Evolutionary conservation across 2,888 invertebrate genomes (phyloP), one percentile per base, ranked within the genome.

Genomic region (Notodonta dromedarius): DNA sequence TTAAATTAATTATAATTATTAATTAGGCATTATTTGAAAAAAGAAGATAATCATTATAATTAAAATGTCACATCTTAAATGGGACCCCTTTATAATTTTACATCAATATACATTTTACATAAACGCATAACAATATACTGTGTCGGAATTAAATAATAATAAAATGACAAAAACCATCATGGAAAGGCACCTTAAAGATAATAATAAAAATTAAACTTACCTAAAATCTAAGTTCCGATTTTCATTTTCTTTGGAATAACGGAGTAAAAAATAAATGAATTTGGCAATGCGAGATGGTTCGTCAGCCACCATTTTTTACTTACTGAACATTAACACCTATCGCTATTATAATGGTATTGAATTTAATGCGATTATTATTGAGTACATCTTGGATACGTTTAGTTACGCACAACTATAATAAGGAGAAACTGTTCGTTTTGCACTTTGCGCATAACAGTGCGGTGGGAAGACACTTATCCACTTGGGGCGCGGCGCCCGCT

Each of bases 171-270:
- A 61, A 61, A 57, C 14, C 68, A 62, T 64, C 63, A 55, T 42
- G 60, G 65, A 24, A 56, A 62, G 51, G 71, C 69, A 66, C 63
- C 71, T 76, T 78, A 74, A 62, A 70, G 60, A 62, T 67, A 70
- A 69, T 60, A 59, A 73, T 66, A 46, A 69, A 71, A 69, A 77
- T 59, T 55, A 69, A 84, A 82, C 85, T 85, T 87, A 86, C 77
- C 67, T 46, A 46, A 13, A 24, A 83, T 72, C 86, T 90, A 89
- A 76, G 76, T 83, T 81, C 85, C 84, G 85, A 88, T 85, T 83
- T 82, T 85, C 78, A 82, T 80, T 77, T 78, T 92, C 91, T 92
- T 92, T 92, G 92, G 91, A 87, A 88, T 86, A 85, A 86, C 84
- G 85, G 82, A 84, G 84, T 81, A 82, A 77, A 79, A 79, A 80